Evolutionary conservation across 2,888 invertebrate species (phyloP).

Genomic region (Ceratothoa steindachneri): DNA sequence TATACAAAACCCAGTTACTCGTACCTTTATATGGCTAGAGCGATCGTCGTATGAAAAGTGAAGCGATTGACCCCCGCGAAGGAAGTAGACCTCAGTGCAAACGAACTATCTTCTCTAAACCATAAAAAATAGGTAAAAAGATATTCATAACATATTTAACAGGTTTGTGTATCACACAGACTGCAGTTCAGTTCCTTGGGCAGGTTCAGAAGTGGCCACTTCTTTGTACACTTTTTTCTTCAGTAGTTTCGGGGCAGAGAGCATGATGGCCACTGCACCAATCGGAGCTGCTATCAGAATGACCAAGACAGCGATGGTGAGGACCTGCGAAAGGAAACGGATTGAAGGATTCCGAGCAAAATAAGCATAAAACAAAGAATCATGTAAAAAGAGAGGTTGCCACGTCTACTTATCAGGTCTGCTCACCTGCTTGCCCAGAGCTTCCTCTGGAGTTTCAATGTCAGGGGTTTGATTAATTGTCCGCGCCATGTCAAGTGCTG

Average conservation of each 20-base stretch:
- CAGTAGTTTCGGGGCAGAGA: conserved; percentile 35
- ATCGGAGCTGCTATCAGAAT: conserved; percentile 40
- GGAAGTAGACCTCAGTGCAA: no score
- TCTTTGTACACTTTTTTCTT: neutral
- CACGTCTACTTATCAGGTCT: no score
- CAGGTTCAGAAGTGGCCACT: neutral
- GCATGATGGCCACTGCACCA: conserved; percentile 39
- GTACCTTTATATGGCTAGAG: no score
- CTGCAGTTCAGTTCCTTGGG: neutral
- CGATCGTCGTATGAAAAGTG: no score
- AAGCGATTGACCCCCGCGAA: no score
- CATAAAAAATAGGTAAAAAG: no score
- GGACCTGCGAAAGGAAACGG: conserved; percentile 21
- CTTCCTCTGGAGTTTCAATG: neutral
- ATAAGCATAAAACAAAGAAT: neutral
- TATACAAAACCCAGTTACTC: no score
- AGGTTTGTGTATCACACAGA: neutral
- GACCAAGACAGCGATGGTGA: conserved; percentile 44
- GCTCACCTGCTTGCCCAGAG: neutral
- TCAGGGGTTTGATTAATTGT: conserved; percentile 5
- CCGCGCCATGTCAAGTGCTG: conserved; percentile 43
- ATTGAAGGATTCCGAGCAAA: neutral
- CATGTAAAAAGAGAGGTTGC: neutral
- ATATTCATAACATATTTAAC: no score
- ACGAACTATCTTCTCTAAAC: no score